These are phyloP conservation scores for Panagrolaimus sp. DNA, from an alignment of 1,140 invertebrate genomes.

Conservation along the genomic window DNA sequence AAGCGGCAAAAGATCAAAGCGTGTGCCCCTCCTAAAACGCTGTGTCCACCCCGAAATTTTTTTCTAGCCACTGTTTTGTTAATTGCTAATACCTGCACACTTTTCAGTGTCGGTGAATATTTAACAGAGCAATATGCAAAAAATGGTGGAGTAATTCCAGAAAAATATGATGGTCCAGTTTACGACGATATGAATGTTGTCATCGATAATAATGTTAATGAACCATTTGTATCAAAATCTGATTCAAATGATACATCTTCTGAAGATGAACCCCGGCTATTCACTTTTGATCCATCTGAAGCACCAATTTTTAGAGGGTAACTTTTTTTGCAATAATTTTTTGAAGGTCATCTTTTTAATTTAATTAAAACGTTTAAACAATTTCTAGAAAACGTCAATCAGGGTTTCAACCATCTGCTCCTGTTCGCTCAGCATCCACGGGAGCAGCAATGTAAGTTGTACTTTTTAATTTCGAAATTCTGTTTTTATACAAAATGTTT, in stretches of 20 bases:
- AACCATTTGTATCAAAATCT: neutral
- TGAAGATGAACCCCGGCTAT: neutral
- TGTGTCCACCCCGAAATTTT: too few relatives aligned
- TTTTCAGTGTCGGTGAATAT: conserved; percentile 6
- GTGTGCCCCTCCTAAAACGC: too few relatives aligned
- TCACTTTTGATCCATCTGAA: neutral
- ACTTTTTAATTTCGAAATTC: too few relatives aligned
- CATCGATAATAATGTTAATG: neutral
- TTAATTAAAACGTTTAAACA: neutral
- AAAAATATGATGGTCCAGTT: neutral
- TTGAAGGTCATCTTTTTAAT: neutral
- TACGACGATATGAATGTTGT: conserved; percentile 2
- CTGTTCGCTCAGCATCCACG: neutral
- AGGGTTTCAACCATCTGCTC: neutral
- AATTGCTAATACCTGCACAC: too few relatives aligned
- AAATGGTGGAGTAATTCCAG: neutral
- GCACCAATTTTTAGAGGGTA: conserved; percentile 7
- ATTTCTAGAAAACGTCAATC: conserved; percentile 5
- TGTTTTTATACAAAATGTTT: too few relatives aligned
- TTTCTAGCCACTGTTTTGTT: too few relatives aligned
- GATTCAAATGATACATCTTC: neutral
- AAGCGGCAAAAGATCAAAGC: too few relatives aligned
- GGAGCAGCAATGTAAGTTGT: conserved; percentile 3
- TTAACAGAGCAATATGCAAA: neutral
- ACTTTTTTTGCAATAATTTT: too few relatives aligned